phyloP scores from a whole-genome alignment of 2,113 vertebrate genomes.

The Ciconia boyciana region DNA sequence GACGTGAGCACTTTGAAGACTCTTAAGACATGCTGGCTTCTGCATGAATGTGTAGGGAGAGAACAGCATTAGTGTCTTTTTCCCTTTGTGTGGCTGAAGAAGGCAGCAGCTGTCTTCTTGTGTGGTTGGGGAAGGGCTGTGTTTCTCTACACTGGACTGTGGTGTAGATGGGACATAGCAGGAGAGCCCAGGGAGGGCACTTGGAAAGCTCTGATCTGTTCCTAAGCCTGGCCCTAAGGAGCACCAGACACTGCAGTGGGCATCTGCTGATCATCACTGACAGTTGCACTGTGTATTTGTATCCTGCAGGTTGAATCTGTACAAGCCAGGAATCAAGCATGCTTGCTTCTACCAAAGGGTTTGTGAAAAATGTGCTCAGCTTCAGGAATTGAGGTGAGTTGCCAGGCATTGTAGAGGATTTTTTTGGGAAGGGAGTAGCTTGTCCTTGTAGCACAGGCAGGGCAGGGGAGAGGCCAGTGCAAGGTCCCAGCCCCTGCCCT shows the following conservation, averaged over 20 bases:
- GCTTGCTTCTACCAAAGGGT: constrained; percentile 12
- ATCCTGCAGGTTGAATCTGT: constrained; percentile 68
- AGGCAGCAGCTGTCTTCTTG: not conserved
- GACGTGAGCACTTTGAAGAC: not conserved
- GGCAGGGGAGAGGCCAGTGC: not conserved
- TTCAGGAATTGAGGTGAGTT: constrained; percentile 81
- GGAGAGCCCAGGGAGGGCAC: not conserved
- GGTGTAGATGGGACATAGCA: not conserved
- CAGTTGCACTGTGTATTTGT: not conserved
- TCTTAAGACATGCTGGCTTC: not conserved
- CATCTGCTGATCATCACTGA: not conserved
- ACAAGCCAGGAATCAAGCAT: constrained; percentile 40
- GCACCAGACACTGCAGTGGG: not conserved
- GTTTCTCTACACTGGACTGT: not conserved
- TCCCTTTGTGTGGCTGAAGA: not conserved
- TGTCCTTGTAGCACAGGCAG: not conserved
- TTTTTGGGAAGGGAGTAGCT: not conserved
- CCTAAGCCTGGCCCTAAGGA: not conserved
- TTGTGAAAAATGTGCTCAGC: constrained; percentile 57
- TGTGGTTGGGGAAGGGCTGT: not conserved
- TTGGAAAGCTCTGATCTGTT: not conserved
- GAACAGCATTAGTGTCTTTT: not conserved
- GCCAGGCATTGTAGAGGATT: not conserved
- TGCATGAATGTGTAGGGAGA: not conserved
- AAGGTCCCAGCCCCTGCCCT: not conserved